Conservation (phyloP, 2,888 invertebrate genomes). For the Nymphalis c-album region DNA sequence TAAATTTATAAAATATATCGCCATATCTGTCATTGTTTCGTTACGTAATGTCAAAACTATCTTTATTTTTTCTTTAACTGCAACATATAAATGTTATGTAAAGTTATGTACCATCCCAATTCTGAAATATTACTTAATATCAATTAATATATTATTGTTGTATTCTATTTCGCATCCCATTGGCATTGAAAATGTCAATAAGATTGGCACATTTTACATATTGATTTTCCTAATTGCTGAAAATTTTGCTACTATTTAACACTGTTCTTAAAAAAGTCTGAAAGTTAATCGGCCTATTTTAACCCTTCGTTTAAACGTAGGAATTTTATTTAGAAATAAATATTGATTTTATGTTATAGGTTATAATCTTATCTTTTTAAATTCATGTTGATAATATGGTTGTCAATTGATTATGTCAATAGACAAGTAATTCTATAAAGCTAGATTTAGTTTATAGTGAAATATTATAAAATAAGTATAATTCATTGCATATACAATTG, state of each 20-base stretch:
- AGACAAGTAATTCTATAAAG: background rate
- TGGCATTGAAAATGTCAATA: slow-evolving; percentile 30
- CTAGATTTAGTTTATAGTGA: background rate
- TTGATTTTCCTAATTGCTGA: slow-evolving; percentile 33
- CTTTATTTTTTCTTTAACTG: slow-evolving; percentile 41
- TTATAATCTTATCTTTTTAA: slow-evolving; percentile 26
- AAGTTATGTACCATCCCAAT: background rate
- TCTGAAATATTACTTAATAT: background rate
- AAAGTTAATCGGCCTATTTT: background rate
- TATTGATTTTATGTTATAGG: slow-evolving; percentile 13
- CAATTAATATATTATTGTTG: background rate
- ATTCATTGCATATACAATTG: too few relatives aligned
- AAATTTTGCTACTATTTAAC: slow-evolving; percentile 12
- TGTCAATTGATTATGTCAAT: background rate
- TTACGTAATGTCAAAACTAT: slow-evolving; percentile 77
- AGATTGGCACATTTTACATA: slow-evolving; percentile 51
- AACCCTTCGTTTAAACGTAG: background rate
- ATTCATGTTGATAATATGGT: slow-evolving; percentile 6
- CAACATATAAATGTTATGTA: slow-evolving; percentile 19
- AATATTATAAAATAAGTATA: too few relatives aligned
- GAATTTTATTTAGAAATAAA: background rate
- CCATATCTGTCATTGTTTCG: slow-evolving; percentile 65
- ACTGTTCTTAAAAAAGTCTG: background rate
- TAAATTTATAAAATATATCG: slow-evolving; percentile 42
- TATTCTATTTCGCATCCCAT: background rate